Base-by-base conservation (phyloP, 1,140 invertebrate genomes). In the Contarinia nasturtii region DNA sequence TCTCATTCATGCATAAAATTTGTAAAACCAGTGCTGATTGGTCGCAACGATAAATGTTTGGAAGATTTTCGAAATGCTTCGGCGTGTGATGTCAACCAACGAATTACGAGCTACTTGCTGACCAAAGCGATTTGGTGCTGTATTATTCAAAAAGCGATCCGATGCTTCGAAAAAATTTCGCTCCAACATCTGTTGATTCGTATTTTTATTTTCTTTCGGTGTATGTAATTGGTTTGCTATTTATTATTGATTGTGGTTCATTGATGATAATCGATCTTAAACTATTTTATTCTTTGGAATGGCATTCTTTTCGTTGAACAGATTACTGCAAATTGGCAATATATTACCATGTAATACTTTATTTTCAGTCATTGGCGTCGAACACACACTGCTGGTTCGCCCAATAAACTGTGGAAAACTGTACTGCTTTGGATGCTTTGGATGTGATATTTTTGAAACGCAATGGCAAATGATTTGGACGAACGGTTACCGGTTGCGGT, bases 361-460 rank as follows among this genome's bases (percentile, higher is more conserved):
- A 45, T 76, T 75, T 53, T 84, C 80, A 7, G 77, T 74, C 65
- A 82, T 71, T 0, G 80, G 80, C 0, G 80, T 83, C 0, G 77
- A 80, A 52, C 77, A 82, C 1, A 82, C 74, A 50, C 79, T 82
- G n/a, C n/a, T n/a, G 1, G 77, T 76, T 49, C 74, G 71, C 19
- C 74, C 72, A 15, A 71, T 71, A 52, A 74, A 75, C n/a, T 71
- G 65, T 2, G 64, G 63, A 55, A 61, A 65, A 17, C 54, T 56
- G 40, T 64, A 59, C 0, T 55, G 58, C 56, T 74, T 71, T 1
- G 72, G 70, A 72, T 47, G 1, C 71, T 54, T 66, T 67, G 45
- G 71, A 66, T 11, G 63, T 67, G 41, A 64, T 48, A 44, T 59
- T 65, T 63, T 74, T 74, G 47, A 73, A 65, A 42, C 68, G 68